Base-by-base conservation (phyloP, 2,797 vertebrate genomes). In the Schizothorax lantsangensis region DNA sequence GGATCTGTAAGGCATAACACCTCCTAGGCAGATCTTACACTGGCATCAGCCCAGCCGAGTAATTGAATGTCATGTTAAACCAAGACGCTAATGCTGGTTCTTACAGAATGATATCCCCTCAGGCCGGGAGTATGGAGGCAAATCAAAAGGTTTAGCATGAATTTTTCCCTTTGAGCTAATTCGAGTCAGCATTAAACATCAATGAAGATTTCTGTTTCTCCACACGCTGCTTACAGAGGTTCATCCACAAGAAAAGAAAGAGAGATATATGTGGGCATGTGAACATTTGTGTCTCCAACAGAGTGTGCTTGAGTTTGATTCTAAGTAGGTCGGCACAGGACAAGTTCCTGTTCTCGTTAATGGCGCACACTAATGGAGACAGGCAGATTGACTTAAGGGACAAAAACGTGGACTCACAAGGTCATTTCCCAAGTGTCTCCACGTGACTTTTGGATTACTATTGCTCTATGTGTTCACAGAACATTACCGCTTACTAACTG, bases 251-350 rank as follows among this genome's bases (percentile, higher is more conserved):
- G 75, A 80, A 80, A 40, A 85, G 66, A 85, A 52, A 83, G 45
- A 79, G 74, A 80, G 52, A 68, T 85, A 43, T 82, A 75, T 84
- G 64, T 47, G 69, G 64, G 69, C 59, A 66, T 77, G 71, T 59
- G 52, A 83, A 80, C 62, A 78, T 83, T 52, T 89, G 73, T 79
- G 78, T 43, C 80, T 89, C 84, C 89, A 79, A 40, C 52, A 90
- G 90, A 84, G 84, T 88, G 87, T 88, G 86, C 85, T 85, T 84
- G 89, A 81, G 88, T 91, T 88, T 92, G 66, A 49, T 78, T 54
- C 14, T 81, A 88, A 89, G 85, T 88, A 87, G 89, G 86, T 87
- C 88, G 83, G 79, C 10, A 64, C 72, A 84, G 83, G 86, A 81
- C 84, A 72, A 68, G 85, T 78, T 87, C 68, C 64, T 87, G 84